A percentile compares a stretch with the other conserved stretches of the same genome.
Conservation (phyloP, 2,113 vertebrate genomes). For the Hassar affinis region DNA sequence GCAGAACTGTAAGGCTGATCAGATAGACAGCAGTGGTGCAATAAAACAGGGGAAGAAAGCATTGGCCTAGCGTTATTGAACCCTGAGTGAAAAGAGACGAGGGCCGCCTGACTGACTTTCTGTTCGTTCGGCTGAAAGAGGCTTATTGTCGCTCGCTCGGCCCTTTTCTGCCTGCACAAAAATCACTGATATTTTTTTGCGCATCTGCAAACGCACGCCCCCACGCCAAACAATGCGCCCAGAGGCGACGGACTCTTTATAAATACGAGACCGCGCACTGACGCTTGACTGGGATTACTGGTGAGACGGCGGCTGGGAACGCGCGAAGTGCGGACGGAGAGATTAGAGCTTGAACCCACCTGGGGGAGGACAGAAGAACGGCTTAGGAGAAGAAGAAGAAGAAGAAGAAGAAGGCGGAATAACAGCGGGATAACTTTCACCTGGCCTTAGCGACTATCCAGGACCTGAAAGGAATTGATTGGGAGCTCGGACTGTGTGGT, state of each 20-base stretch:
- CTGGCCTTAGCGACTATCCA: conserved; percentile 10
- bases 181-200: conserved; percentile 67
- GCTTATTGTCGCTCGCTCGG: conserved; percentile 62
- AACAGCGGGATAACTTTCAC: conserved; percentile 30
- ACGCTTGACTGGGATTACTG: conserved; percentile 40
- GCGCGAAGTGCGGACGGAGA: background rate
- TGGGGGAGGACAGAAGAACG: conserved; percentile 35
- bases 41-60: conserved; percentile 59
- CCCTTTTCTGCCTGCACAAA: conserved; percentile 68
- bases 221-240: conserved; percentile 35
- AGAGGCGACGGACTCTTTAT: conserved; percentile 64
- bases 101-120: conserved; percentile 60
- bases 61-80: conserved; percentile 49
- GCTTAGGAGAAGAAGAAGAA: conserved; percentile 7
- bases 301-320: conserved; percentile 35
- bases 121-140: conserved; percentile 70
- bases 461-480: conserved; percentile 26
- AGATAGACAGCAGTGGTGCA: conserved; percentile 35
- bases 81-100: conserved; percentile 23
- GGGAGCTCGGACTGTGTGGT: background rate
- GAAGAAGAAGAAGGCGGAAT: conserved; percentile 14
- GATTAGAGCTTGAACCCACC: background rate
- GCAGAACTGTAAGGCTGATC: conserved; percentile 57
- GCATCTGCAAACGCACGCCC: conserved; percentile 59
- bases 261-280: conserved; percentile 49